Evolutionary conservation across 1,140 invertebrate genomes (phyloP), one percentile per base, ranked within the genome.

Genomic region (Propsilocerus akamusi): DNA sequence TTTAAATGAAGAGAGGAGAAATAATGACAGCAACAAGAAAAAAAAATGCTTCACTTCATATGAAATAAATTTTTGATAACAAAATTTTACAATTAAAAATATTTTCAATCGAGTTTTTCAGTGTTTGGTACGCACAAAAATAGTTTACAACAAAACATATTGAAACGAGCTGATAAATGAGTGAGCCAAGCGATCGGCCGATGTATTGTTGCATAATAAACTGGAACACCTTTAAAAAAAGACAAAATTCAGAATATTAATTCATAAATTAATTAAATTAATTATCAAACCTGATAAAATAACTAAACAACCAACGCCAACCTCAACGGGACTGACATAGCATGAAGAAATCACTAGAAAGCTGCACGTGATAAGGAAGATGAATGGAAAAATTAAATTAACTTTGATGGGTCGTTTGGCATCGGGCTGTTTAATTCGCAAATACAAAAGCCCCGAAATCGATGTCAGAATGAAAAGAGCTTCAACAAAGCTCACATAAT

Each of bases 401-500:
- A 89, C 83, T 66, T 75, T 66, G 50, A 93, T 90, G 1, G 91
- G 91, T 52, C 91, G 68, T 10, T 72, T 61, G 22, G 80, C 63
- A 50, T 87, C 62, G 0, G 91, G 88, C 49, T 70, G 70, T 46
- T 78, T 88, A 56, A 78, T 78, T 41, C 93, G 77, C 62, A 97
- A 69, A 75, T 85, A 93, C 5, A 97, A 64, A 24, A 97, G 68
- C 22, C 89, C 91, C 12, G 77, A 72, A 1, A 97, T 81, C 11
- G 91, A 92, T 23, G 86, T 69, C 11, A 86, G 75, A n/a, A 86
- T 93, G 61, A 97, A 96, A n/a, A 92, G 68, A 10, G 88, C 81
- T 68, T 97, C 92, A 41, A 94, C 87, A 60, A 94, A 94, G 47
- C 85, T 87, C 22, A 92, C 83, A 65, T 93, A 97, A 62, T 93